Conservation (phyloP, 1,140 invertebrate species). For the Parapsyche elsis region DNA sequence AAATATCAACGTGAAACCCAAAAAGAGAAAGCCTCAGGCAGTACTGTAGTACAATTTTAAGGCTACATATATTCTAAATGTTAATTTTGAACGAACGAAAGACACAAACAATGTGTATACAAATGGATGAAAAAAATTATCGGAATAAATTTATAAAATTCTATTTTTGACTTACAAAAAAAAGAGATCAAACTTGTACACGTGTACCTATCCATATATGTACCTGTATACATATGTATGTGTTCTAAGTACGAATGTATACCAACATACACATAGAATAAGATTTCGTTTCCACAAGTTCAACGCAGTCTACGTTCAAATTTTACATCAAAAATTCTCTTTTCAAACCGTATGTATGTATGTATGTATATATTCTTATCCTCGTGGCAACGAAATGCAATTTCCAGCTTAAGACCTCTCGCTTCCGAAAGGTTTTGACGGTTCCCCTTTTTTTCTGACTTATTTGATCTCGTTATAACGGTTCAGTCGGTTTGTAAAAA, state of each 20-base stretch:
- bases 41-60: neutral
- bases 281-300: too few relatives aligned
- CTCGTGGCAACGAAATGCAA: conserved; percentile 15
- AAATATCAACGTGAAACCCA: conserved; percentile 5
- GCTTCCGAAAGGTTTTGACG: neutral
- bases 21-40: neutral
- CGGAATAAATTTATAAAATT: too few relatives aligned
- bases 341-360: neutral
- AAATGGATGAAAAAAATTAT: too few relatives aligned
- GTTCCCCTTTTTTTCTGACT: neutral
- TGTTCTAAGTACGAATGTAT: too few relatives aligned
- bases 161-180: too few relatives aligned
- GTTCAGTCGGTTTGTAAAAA: conserved; percentile 23
- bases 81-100: conserved; percentile 1
- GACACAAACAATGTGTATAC: neutral
- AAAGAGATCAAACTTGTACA: too few relatives aligned
- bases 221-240: too few relatives aligned
- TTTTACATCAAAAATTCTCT: neutral
- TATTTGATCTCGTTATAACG: conserved; percentile 40
- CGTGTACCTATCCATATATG: too few relatives aligned
- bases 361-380: neutral
- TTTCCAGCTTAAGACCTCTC: neutral
- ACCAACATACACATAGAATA: too few relatives aligned
- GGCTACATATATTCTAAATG: conserved; percentile 9
- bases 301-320: too few relatives aligned